Conservation (phyloP, 2,888 invertebrate species). For the Spilarctia lutea region DNA sequence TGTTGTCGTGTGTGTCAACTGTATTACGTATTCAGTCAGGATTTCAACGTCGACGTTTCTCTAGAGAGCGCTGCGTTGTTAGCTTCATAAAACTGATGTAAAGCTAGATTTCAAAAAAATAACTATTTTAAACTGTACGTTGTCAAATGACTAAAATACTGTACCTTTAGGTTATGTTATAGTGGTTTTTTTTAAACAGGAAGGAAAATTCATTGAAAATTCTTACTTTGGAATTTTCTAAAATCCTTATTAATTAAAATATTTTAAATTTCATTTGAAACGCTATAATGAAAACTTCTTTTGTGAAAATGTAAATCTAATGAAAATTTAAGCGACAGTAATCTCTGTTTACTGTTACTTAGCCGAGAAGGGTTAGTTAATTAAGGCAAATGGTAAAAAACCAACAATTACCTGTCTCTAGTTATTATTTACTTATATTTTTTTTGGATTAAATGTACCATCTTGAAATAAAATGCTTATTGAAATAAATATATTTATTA, state of each 20-base stretch:
- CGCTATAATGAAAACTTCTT: conserved; percentile 9
- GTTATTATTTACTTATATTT: neutral
- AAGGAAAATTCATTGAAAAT: neutral
- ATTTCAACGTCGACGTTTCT: conserved; percentile 39
- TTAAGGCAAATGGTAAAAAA: conserved; percentile 20
- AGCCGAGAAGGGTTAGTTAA: conserved; percentile 27
- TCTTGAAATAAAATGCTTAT: conserved; percentile 11
- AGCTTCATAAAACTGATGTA: conserved; percentile 36
- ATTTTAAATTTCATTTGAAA: neutral
- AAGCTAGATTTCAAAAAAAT: conserved; percentile 20
- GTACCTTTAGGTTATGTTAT: neutral
- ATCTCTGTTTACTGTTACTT: conserved; percentile 26
- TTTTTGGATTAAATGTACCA: neutral
- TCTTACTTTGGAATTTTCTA: neutral
- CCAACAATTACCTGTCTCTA: conserved; percentile 12
- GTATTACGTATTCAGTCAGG: conserved; percentile 47
- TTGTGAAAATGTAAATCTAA: conserved; percentile 22
- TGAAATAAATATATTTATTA: conserved; percentile 54
- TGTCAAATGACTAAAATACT: neutral
- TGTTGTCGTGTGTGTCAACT: conserved; percentile 18
- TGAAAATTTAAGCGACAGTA: conserved; percentile 32
- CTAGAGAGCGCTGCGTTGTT: conserved; percentile 31
- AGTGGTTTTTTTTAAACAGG: neutral
- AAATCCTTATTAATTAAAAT: neutral
- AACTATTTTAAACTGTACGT: neutral